Percentiles rank a stretch among this genome's conserved stretches.
phyloP scores from a whole-genome alignment of 2,797 vertebrate genomes.

The Eupleurogrammus muticus region DNA sequence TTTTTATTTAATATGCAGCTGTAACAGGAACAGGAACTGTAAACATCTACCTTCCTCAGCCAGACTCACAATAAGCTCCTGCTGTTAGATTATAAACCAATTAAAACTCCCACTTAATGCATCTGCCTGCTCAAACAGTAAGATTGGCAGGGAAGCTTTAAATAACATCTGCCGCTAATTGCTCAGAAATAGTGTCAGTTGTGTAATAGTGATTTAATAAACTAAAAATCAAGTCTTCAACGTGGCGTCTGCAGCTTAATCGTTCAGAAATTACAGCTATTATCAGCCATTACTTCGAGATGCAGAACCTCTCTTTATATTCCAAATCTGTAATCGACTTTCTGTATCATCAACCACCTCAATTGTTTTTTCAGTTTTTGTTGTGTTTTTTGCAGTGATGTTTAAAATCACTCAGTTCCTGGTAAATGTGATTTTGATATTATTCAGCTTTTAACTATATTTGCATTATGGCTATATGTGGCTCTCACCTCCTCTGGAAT shows the following conservation, averaged over 20 bases:
- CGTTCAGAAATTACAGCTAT: neutral
- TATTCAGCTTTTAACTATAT: conserved; percentile 2
- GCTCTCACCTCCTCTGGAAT: neutral
- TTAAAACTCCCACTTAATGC: conserved; percentile 26
- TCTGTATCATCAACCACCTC: conserved; percentile 20
- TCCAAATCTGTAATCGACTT: conserved; percentile 7
- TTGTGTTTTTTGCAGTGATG: too few species aligned
- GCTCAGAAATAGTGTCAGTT: conserved; percentile 1
- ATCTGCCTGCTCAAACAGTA: neutral
- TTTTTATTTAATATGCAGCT: conserved; percentile 1
- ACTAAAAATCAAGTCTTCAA: neutral
- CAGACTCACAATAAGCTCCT: conserved; percentile 13
- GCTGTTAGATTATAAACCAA: conserved; percentile 15
- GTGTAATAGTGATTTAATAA: neutral
- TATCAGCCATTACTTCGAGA: neutral
- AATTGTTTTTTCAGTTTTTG: conserved; percentile 18
- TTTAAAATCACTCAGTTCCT: neutral
- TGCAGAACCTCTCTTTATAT: neutral
- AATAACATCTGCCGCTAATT: conserved; percentile 5
- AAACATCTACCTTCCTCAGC: conserved; percentile 20
- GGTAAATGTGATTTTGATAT: conserved; percentile 1
- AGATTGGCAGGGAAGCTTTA: neutral
- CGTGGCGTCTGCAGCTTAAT: neutral
- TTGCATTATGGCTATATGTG: neutral
- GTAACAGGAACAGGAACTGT: neutral